phyloP scores from a whole-genome alignment of 1,140 invertebrate genomes.

The Drosophila sp. region DNA sequence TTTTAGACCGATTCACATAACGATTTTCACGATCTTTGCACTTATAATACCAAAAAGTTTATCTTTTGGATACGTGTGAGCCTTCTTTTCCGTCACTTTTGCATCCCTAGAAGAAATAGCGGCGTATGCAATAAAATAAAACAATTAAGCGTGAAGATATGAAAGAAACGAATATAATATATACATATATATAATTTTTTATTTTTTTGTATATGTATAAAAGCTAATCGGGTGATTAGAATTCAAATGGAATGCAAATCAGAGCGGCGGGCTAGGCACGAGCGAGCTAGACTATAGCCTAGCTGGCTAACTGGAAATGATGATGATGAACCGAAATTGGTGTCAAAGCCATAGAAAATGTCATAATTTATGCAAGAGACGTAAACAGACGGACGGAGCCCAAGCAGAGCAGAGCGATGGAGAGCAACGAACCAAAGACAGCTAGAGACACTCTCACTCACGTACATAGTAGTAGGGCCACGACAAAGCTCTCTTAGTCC shows the following conservation, averaged over 20 bases:
- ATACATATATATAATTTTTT: background rate
- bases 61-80: background rate
- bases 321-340: conserved; percentile 78
- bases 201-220: conserved; percentile 55
- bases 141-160: conserved; percentile 32
- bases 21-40: conserved; percentile 17
- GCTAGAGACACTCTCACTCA: conserved; percentile 71
- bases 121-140: conserved; percentile 44
- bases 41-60: background rate
- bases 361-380: conserved; percentile 77
- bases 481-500: conserved; percentile 7
- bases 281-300: conserved; percentile 6
- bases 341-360: conserved; percentile 73
- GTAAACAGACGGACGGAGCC: conserved; percentile 47
- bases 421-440: conserved; percentile 68
- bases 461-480: conserved; percentile 32
- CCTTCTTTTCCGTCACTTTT: conserved; percentile 43
- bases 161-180: conserved; percentile 26
- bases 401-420: conserved; percentile 55
- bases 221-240: conserved; percentile 70
- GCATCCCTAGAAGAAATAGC: conserved; percentile 37
- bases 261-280: conserved; percentile 35
- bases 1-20: background rate
- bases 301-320: conserved; percentile 33
- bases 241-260: conserved; percentile 80